These are phyloP conservation scores for Acromyrmex heyeri DNA, from an alignment of 1,140 invertebrate genomes.

Conservation along the genomic window DNA sequence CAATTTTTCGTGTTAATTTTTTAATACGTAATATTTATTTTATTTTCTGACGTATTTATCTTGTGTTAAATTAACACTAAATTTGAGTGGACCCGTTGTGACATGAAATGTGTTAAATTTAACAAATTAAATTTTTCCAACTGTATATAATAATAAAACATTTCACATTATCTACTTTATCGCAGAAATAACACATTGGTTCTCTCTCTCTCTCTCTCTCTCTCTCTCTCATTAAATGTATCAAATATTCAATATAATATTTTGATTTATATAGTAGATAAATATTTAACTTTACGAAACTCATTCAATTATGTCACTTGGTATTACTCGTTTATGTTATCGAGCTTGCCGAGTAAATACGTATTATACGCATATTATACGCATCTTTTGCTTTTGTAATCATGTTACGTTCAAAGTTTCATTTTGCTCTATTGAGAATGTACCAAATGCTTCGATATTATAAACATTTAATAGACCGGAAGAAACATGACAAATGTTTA, in stretches of 20 bases:
- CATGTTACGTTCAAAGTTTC: not conserved
- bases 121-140: too few relatives aligned
- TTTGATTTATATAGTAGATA: not conserved
- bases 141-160: not conserved
- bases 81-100: too few relatives aligned
- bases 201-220: not conserved
- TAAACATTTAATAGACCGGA: conserved; percentile 39
- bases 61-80: too few relatives aligned
- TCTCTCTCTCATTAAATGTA: not conserved
- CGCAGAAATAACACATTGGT: not conserved
- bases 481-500: not conserved
- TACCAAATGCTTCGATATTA: not conserved
- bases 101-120: too few relatives aligned
- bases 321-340: not conserved
- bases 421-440: not conserved
- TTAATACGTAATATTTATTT: too few relatives aligned
- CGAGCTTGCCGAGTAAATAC: not conserved
- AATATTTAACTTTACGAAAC: not conserved
- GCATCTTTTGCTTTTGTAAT: not conserved
- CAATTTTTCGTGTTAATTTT: too few relatives aligned
- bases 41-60: too few relatives aligned
- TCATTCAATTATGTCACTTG: not conserved
- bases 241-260: not conserved
- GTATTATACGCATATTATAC: not conserved
- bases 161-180: not conserved